Evolutionary conservation across 2,113 vertebrate genomes (phyloP), one percentile per base, ranked within the genome.

Genomic region (Pedionomus torquatus): DNA sequence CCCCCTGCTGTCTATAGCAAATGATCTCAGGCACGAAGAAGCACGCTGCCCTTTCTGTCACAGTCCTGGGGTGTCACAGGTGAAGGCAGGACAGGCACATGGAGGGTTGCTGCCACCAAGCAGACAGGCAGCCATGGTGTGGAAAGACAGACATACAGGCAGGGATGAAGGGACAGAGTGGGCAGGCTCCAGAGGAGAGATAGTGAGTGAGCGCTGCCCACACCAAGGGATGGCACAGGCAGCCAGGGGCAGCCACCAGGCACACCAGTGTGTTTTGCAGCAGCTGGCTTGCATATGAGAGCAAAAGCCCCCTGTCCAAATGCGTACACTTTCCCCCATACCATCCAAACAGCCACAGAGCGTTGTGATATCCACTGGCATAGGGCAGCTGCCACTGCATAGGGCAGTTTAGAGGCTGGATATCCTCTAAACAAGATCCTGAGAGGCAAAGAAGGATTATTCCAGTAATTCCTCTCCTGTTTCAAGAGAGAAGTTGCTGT

Each of bases 41-140:
- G 46, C 5, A 1, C 3, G 33, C 37, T 92, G 77, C 70, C 69
- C 94, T 96, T 87, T 92, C 84, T 49, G 65, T 37, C 23, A 24
- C 71, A 89, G 70, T 85, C 81, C 87, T 93, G 85, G 70, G 48
- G 37, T 84, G 80, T 93, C 61, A 63, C 69, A 83, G 57, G 75
- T 3, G 1, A 87, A 81, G 68, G 31, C 61, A 93, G 87, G 65
- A 44, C 55, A 85, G 39, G 31, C 31, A 3, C 0, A 4, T 7
- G 80, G 11, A 61, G 70, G 13, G 16, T 72, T 6, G 1, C 37
- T 49, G 39, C 49, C 60, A 39, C 24, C 23, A 70, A 51, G 58
- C 8, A 39, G 64, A 48, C 10, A 17, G 20, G 17, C 33, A 25
- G 78, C 31, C 7, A 3, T 4, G 2, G 64, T 11, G 11, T 25